These are phyloP conservation scores for Melanerpes formicivorus DNA, from an alignment of 2,113 vertebrate species.

Conservation along the genomic window DNA sequence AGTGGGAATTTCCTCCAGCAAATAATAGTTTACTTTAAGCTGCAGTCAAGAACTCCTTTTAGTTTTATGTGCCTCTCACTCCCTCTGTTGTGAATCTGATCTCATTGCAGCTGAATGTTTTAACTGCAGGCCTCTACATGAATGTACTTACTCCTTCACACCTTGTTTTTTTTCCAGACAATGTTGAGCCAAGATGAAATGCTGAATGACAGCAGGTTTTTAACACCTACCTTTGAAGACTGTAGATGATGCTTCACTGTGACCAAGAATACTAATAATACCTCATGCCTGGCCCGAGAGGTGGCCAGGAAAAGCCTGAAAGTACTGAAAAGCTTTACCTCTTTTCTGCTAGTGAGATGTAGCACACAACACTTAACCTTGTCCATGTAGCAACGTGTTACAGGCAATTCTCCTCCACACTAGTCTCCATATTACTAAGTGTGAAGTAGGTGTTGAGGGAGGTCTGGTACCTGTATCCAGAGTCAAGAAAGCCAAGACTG, in stretches of 20 bases:
- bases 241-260: conserved; percentile 63
- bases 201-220: conserved; percentile 80
- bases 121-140: neutral
- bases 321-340: neutral
- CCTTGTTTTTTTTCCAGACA: conserved; percentile 83
- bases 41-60: neutral
- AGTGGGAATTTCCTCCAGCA: neutral
- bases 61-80: neutral
- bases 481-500: neutral
- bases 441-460: neutral
- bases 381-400: neutral
- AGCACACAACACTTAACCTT: neutral
- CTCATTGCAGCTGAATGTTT: neutral
- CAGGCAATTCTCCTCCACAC: neutral
- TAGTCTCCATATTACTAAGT: neutral
- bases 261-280: conserved; percentile 24
- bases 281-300: conserved; percentile 6
- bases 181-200: conserved; percentile 86
- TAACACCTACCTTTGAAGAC: conserved; percentile 74
- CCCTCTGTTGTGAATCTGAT: neutral
- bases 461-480: neutral
- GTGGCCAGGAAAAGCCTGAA: neutral
- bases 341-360: neutral
- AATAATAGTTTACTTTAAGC: neutral
- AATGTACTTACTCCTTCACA: neutral